A percentile compares a stretch with the other conserved stretches of the same genome.
phyloP scores from a whole-genome alignment of 2,797 vertebrate species.

The Squalus acanthias region DNA sequence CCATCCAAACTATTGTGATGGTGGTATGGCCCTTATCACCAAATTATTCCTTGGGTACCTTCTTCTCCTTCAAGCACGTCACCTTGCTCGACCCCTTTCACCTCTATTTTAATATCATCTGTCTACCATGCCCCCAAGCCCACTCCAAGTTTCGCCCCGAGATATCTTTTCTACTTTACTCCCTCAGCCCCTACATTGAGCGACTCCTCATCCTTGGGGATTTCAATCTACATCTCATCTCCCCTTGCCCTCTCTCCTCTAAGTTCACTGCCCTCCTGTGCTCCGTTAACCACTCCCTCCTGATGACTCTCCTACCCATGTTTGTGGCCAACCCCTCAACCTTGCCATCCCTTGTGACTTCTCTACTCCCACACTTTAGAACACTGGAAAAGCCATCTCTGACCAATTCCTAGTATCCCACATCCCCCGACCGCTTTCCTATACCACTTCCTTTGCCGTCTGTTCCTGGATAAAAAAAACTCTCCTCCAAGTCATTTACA shows the following conservation, averaged over 20 bases:
- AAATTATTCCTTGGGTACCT: neutral
- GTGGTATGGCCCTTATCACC: neutral
- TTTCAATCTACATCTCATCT: neutral
- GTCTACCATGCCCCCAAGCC: neutral
- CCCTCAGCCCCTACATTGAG: neutral
- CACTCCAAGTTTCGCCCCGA: neutral
- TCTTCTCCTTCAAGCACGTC: neutral
- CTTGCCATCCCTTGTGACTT: neutral
- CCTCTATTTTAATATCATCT: neutral
- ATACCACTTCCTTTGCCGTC: neutral
- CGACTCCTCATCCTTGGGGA: neutral
- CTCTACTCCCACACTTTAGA: neutral
- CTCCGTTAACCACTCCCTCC: neutral
- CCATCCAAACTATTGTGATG: neutral
- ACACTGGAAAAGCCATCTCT: neutral
- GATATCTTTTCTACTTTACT: neutral
- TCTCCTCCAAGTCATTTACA: neutral
- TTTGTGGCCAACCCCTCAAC: neutral
- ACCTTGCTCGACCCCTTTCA: neutral
- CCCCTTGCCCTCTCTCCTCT: neutral
- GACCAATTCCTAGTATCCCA: neutral
- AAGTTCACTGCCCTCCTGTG: neutral
- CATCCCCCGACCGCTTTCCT: neutral
- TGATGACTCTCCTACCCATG: neutral
- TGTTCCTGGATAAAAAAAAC: neutral